Evolutionary conservation across 2,888 invertebrate species (phyloP).

Genomic region (Cepaea hortensis): DNA sequence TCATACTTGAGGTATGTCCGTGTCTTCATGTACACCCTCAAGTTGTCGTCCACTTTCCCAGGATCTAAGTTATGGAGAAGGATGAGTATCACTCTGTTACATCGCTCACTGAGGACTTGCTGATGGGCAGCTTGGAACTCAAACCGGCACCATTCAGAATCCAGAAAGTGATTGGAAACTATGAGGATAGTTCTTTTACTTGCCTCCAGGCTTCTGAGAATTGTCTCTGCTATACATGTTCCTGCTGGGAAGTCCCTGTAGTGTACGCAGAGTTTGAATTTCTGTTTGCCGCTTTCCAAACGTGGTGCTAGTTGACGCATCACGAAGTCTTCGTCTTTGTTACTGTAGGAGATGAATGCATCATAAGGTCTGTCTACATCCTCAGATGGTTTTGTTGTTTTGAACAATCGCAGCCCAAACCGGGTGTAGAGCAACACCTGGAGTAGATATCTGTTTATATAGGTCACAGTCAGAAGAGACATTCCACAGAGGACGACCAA

Average conservation of each 20-base stretch:
- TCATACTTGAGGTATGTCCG: conserved; percentile 90
- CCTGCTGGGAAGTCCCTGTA: conserved; percentile 67
- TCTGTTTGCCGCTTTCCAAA: conserved; percentile 85
- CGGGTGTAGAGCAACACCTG: conserved; percentile 52
- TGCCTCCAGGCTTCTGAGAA: conserved; percentile 90
- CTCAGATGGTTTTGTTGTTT: conserved; percentile 38
- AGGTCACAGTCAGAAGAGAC: conserved; percentile 41
- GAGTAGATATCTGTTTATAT: conserved; percentile 51
- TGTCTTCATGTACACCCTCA: conserved; percentile 89
- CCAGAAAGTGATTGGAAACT: conserved; percentile 90
- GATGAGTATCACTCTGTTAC: conserved; percentile 87
- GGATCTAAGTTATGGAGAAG: conserved; percentile 88
- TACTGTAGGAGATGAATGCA: conserved; percentile 89
- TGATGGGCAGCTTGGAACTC: conserved; percentile 92
- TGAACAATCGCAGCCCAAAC: conserved; percentile 54
- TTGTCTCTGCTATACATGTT: conserved; percentile 85
- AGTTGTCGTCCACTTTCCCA: conserved; percentile 89
- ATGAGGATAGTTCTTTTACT: conserved; percentile 91
- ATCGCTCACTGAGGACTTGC: conserved; percentile 84
- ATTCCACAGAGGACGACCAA: conserved; percentile 38
- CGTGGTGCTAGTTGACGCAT: conserved; percentile 88
- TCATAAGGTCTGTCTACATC: conserved; percentile 80
- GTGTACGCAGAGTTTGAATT: conserved; percentile 77
- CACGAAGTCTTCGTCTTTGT: conserved; percentile 87
- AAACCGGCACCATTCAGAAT: conserved; percentile 92